phyloP scores from a whole-genome alignment of 1,140 invertebrate genomes.

The Apolygus lucorum region DNA sequence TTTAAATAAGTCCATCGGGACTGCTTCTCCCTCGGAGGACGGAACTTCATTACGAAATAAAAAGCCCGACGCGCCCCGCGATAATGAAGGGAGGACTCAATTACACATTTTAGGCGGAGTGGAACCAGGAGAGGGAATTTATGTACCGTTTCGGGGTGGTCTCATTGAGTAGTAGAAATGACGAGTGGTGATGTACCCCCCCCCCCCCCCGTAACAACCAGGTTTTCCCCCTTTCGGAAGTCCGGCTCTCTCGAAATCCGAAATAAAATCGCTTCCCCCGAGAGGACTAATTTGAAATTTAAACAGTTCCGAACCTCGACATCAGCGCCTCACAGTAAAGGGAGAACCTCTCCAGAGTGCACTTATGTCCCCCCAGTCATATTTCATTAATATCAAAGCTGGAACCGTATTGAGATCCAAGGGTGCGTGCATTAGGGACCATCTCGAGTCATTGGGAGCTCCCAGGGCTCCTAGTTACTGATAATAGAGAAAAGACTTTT shows the following conservation, averaged over 20 bases:
- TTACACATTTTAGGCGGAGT: neutral
- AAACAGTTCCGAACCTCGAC: neutral
- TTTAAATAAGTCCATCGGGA: neutral
- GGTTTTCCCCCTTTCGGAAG: neutral
- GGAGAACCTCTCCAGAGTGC: neutral
- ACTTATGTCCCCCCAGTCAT: neutral
- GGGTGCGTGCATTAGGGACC: neutral
- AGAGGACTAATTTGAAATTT: constrained; percentile 6
- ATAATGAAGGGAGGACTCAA: constrained; percentile 7
- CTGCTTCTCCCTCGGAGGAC: neutral
- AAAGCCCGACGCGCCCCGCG: neutral
- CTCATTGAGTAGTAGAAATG: neutral
- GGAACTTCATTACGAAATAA: neutral
- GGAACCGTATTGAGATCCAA: constrained; percentile 2
- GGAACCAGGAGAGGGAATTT: neutral
- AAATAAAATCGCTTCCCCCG: neutral
- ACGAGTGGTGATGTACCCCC: neutral
- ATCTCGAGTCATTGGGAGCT: neutral
- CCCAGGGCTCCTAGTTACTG: neutral
- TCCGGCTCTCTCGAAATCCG: neutral
- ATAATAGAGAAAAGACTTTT: neutral
- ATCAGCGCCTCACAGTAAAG: neutral
- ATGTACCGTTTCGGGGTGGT: too few relatives aligned
- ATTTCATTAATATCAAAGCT: constrained; percentile 5
- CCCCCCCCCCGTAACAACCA: neutral